A percentile compares a stretch with the other conserved stretches of the same genome.
phyloP scores from a whole-genome alignment of 2,888 invertebrate genomes.

The Elmis aenea region DNA sequence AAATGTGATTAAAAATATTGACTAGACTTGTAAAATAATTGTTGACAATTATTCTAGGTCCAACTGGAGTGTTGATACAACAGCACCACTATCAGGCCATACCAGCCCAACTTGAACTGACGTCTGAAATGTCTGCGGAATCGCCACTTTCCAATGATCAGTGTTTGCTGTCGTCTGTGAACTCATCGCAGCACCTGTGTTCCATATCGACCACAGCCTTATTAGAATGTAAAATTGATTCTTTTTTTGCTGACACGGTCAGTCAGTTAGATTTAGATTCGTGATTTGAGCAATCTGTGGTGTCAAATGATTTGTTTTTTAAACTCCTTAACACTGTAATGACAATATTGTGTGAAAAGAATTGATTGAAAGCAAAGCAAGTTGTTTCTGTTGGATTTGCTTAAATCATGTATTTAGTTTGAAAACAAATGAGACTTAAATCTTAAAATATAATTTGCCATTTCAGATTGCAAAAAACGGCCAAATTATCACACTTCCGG shows the following conservation, averaged over 20 bases:
- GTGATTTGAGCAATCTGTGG: no score
- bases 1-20: conserved; percentile 1
- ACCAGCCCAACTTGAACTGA: conserved; percentile 51
- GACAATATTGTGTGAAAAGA: no score
- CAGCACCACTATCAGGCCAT: conserved; percentile 90
- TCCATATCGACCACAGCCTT: conserved; percentile 44
- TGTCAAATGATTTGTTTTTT: not conserved
- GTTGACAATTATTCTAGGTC: conserved; percentile 65
- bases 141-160: conserved; percentile 6
- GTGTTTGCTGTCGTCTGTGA: conserved; percentile 4
- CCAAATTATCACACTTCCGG: conserved; percentile 41
- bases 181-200: conserved; percentile 1
- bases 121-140: conserved; percentile 17
- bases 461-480: conserved; percentile 45
- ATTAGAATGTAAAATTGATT: conserved; percentile 54
- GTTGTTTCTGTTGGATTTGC: no score
- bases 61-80: conserved; percentile 85
- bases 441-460: no score
- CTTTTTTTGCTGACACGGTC: no score
- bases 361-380: no score
- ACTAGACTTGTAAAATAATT: conserved; percentile 2
- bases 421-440: no score
- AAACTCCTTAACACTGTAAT: no score
- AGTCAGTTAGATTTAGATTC: no score
- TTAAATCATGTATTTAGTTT: no score